phyloP scores from a whole-genome alignment of 2,888 invertebrate species.

The Nematopogon swammerdamellus region DNA sequence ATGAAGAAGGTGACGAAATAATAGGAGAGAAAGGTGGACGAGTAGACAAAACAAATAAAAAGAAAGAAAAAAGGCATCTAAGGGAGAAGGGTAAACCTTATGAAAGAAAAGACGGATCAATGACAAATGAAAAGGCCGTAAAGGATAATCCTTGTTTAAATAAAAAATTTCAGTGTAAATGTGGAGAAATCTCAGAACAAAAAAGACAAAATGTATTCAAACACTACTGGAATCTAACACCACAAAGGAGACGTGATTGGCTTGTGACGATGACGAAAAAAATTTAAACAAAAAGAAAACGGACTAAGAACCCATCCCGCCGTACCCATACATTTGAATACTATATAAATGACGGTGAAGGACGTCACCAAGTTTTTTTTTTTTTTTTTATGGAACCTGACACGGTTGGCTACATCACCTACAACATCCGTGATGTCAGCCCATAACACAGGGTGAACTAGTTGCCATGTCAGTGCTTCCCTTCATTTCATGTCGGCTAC shows the following conservation, averaged over 20 bases:
- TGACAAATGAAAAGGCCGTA: neutral
- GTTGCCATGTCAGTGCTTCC: too few species aligned
- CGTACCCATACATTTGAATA: neutral
- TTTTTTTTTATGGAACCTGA: too few species aligned
- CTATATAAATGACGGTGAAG: conserved; percentile 2
- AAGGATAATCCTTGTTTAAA: neutral
- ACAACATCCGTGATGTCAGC: too few species aligned
- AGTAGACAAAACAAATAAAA: too few species aligned
- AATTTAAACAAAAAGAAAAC: neutral
- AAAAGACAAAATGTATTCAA: neutral
- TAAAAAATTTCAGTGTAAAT: neutral
- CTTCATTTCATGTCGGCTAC: too few species aligned
- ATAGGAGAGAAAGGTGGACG: too few species aligned
- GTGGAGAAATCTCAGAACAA: neutral
- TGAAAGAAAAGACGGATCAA: neutral
- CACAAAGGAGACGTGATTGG: neutral
- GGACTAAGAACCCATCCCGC: neutral
- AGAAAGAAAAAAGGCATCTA: too few species aligned
- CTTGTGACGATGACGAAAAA: conserved; percentile 1
- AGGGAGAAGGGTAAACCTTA: too few species aligned
- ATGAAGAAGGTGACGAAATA: too few species aligned
- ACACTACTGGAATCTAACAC: neutral
- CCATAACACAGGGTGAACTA: too few species aligned
- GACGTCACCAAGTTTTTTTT: neutral
- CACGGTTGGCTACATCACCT: too few species aligned